Percentiles rank a stretch among this genome's conserved stretches.
Evolutionary conservation across 2,888 invertebrate species (phyloP).

Genomic region (Philhelius pedissequus): DNA sequence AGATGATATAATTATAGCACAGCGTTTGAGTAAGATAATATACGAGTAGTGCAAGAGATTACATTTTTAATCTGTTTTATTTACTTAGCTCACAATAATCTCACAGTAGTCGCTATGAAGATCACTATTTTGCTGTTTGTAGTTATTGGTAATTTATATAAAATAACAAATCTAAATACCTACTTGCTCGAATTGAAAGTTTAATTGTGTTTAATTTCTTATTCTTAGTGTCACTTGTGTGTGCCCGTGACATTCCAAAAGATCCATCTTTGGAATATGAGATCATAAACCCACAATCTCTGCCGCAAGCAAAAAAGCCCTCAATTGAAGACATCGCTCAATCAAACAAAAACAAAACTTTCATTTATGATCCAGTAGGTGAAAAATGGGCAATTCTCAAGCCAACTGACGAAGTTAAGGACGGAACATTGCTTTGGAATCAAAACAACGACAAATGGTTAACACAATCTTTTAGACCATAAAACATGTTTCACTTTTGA

Average conservation of each 20-base stretch:
- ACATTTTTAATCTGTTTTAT: not conserved
- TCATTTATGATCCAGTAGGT: conserved; percentile 72
- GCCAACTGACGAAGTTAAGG: conserved; percentile 71
- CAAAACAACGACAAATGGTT: conserved; percentile 77
- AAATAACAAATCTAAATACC: not conserved
- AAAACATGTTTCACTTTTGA: not conserved
- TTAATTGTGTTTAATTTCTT: not conserved
- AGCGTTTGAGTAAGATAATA: not conserved
- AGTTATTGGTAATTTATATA: conserved; percentile 44
- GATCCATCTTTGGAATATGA: conserved; percentile 75
- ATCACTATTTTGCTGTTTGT: conserved; percentile 37
- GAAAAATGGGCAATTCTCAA: conserved; percentile 73
- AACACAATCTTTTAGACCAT: conserved; percentile 69
- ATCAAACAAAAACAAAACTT: conserved; percentile 71
- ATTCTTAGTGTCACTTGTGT: conserved; percentile 15
- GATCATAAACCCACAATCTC: conserved; percentile 69
- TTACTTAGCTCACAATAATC: conserved; percentile 8
- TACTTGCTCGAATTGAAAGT: not conserved
- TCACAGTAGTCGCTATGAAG: conserved; percentile 39
- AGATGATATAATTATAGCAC: not conserved
- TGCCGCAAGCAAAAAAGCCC: conserved; percentile 51
- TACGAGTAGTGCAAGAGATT: not conserved
- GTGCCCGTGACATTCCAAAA: conserved; percentile 37
- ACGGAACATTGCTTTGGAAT: conserved; percentile 74
- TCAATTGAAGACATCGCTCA: conserved; percentile 71